Base-by-base conservation (phyloP, 2,888 invertebrate genomes). In the Ceraclea dissimilis region DNA sequence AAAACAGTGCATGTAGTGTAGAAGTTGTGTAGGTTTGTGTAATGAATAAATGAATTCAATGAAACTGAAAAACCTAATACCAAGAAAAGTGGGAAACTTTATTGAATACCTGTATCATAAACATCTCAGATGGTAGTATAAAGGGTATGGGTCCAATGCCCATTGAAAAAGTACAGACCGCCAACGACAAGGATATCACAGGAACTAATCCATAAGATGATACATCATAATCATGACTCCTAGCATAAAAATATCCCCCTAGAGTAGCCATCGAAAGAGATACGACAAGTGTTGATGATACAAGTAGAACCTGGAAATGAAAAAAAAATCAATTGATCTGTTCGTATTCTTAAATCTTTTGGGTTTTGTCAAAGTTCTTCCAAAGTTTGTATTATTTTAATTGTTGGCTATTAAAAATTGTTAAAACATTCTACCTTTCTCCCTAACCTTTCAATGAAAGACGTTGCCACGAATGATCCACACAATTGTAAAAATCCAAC, bases 51-150 rank as follows among this genome's bases (percentile, higher is more conserved):
- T n/a, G n/a, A n/a, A n/a, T n/a, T n/a, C n/a, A n/a, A n/a, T n/a
- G n/a, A n/a, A n/a, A n/a, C n/a, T n/a, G n/a, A n/a, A n/a, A n/a
- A n/a, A n/a, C n/a, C n/a, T n/a, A n/a, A n/a, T n/a, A n/a, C n/a
- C n/a, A n/a, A n/a, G n/a, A n/a, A n/a, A n/a, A n/a, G n/a, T n/a
- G n/a, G n/a, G n/a, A n/a, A n/a, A n/a, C n/a, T n/a, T n/a, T n/a
- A n/a, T n/a, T n/a, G n/a, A n/a, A n/a, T 52, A 62, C 62, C 55
- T 62, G 56, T 8, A 60, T 50, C 18, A 56, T 50, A 34, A 62
- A 56, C 26, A 62, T 54, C 47, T 62, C 62, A 6, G 58, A 58
- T 18, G 54, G 54, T 8, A 62, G 49, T 11, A 60, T 52, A 19
- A 54, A 62, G 4, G 60, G 60, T 2, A 62, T 50, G 1, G 62